phyloP scores from a whole-genome alignment of 2,113 vertebrate species.

The Oophaga pumilio region DNA sequence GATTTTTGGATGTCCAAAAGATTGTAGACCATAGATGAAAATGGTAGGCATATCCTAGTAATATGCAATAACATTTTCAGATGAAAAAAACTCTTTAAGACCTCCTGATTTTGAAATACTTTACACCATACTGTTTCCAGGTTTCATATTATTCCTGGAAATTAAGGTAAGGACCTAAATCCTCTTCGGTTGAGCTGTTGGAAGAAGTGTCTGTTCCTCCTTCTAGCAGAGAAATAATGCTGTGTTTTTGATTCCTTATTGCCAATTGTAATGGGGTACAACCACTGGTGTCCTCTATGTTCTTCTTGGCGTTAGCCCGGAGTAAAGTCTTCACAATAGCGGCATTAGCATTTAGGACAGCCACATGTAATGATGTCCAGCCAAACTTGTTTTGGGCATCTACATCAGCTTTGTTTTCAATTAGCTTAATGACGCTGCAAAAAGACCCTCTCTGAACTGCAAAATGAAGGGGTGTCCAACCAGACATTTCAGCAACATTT shows the following conservation, averaged over 20 bases:
- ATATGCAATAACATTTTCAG: not conserved
- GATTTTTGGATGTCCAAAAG: too few relatives aligned
- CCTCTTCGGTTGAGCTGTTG: not conserved
- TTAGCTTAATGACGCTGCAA: constrained; percentile 72
- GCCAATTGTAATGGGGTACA: constrained; percentile 77
- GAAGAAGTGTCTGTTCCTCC: constrained; percentile 1
- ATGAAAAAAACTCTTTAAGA: not conserved
- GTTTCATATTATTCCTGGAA: constrained; percentile 4
- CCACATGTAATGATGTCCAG: constrained; percentile 79
- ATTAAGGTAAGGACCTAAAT: constrained; percentile 43
- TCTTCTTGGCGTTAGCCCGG: constrained; percentile 69
- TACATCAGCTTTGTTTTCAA: constrained; percentile 73
- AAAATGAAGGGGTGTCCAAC: constrained; percentile 82
- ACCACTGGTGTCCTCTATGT: constrained; percentile 68
- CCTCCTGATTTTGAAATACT: not conserved
- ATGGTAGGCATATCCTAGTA: too few relatives aligned
- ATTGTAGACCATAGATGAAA: not conserved
- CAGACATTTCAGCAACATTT: constrained; percentile 68
- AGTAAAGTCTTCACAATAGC: constrained; percentile 78
- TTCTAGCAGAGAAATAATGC: constrained; percentile 70
- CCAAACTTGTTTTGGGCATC: constrained; percentile 73
- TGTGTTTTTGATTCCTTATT: constrained; percentile 66
- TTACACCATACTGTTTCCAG: not conserved
- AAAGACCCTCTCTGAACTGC: constrained; percentile 74
- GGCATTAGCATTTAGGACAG: constrained; percentile 72